Evolutionary conservation across 1,140 invertebrate genomes (phyloP).

Genomic region (Phocides pigmalion): DNA sequence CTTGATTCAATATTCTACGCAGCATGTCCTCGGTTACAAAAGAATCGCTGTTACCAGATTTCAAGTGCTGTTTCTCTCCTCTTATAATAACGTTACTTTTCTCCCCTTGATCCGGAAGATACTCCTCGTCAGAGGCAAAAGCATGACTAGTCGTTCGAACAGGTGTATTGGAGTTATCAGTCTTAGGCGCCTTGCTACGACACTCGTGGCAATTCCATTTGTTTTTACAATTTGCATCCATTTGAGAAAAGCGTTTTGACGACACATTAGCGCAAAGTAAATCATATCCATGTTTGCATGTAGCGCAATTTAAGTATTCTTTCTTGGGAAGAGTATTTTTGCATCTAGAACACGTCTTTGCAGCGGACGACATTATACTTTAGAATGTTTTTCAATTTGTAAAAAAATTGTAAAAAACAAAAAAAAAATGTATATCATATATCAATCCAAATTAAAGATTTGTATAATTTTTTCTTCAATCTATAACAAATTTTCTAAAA

Average conservation of each 20-base stretch:
- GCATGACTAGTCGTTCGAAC: not conserved
- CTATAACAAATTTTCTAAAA: too few species aligned
- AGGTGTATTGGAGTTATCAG: conserved; percentile 26
- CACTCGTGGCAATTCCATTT: conserved; percentile 34
- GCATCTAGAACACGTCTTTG: conserved; percentile 7
- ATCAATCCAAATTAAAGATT: too few species aligned
- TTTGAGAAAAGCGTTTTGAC: not conserved
- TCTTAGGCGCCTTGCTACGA: conserved; percentile 29
- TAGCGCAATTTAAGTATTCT: not conserved
- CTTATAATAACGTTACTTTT: not conserved
- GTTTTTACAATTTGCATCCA: conserved; percentile 6
- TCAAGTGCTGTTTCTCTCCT: not conserved
- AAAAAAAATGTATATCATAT: too few species aligned
- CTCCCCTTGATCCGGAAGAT: not conserved
- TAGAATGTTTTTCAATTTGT: not conserved
- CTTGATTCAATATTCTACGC: conserved; percentile 19
- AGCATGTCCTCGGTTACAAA: conserved; percentile 11
- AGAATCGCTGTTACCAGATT: conserved; percentile 1
- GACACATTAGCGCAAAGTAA: conserved; percentile 2
- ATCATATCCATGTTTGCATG: conserved; percentile 9
- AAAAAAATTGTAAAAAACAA: too few species aligned
- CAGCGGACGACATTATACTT: not conserved
- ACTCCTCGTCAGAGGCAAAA: not conserved
- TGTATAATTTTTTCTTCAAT: too few species aligned
- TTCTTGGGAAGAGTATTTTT: conserved; percentile 9